These are phyloP conservation scores for Ceramica pisi DNA, from an alignment of 2,888 invertebrate species.

Conservation along the genomic window DNA sequence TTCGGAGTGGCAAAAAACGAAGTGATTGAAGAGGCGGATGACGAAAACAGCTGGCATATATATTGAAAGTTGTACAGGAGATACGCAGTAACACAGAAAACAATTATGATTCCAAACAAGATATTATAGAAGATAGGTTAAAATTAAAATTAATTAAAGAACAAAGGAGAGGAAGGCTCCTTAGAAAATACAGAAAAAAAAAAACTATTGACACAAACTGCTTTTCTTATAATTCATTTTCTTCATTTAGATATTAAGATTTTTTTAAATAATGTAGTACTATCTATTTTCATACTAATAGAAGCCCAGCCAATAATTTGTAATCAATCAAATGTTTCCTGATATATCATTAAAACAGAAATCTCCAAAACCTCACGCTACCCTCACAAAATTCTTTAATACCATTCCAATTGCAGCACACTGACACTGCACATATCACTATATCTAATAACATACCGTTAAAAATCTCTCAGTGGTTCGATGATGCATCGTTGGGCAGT, in stretches of 20 bases:
- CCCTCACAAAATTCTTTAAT: slow-evolving; percentile 14
- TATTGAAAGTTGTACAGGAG: not conserved
- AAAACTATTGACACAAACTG: not conserved
- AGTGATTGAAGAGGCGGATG: not conserved
- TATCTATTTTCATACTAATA: not conserved
- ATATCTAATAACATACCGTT: slow-evolving; percentile 61
- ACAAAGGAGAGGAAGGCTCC: not conserved
- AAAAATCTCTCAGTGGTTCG: slow-evolving; percentile 70
- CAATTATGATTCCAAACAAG: not conserved
- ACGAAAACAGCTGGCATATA: not conserved
- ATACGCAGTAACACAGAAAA: accelerated
- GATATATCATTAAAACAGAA: not conserved
- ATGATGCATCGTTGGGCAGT: slow-evolving; percentile 76
- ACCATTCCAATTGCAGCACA: slow-evolving; percentile 46
- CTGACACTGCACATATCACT: too few relatives aligned
- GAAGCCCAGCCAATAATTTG: not conserved
- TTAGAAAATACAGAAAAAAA: not conserved
- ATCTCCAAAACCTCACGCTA: not conserved
- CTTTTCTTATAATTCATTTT: not conserved
- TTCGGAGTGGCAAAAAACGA: slow-evolving; percentile 1
- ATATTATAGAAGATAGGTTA: too few relatives aligned
- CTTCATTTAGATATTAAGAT: too few relatives aligned
- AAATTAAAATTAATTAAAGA: not conserved
- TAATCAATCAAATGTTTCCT: too few relatives aligned
- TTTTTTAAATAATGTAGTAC: too few relatives aligned